Evolutionary conservation across 2,888 invertebrate species (phyloP), one percentile per base, ranked within the genome.

Genomic region (Cheilosia soror): DNA sequence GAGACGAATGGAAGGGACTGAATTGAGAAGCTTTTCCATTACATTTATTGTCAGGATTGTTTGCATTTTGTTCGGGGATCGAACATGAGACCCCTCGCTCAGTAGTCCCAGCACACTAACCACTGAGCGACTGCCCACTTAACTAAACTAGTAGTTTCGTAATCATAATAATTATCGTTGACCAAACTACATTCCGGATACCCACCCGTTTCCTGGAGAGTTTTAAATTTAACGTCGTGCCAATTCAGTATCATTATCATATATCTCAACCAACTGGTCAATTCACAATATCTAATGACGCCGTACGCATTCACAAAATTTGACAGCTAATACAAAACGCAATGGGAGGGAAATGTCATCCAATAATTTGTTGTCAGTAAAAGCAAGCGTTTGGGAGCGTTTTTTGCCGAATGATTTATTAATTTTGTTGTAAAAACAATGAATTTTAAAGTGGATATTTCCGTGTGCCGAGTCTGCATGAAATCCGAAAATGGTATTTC

Each of bases 391-490:
- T 49, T 62, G 20, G 20, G 27, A 47, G 13, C 20, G 9, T 20
- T 5, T 55, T 68, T 15, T 13, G 4, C n/a, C 5, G 40, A 58
- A 31, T 20, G 11, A 51, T 65, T 58, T 49, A 7, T 13, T 6
- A 20, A 57, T 29, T 72, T 62, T 51, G 4, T 40, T 63, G 15
- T 9, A 40, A 20, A 55, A 75, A 79, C 33, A 2, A 90, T 90
- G 90, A 89, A 88, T 89, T 88, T 89, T 51, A 87, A 89, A 88
- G 89, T 90, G 20, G 90, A 90, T 88, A 89, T 90, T 53, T 89
- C 88, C 75, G 89, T 90, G 42, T 90, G 90, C 53, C 88, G 90
- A 4, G 89, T 90, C 47, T 90, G 90, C 62, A 88, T 90, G 88
- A 89, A 90, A 86, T 87, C 89, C 3, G 89, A 89, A 20, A 73